Conservation (phyloP, 2,888 invertebrate genomes). For the Colletes collaris region DNA sequence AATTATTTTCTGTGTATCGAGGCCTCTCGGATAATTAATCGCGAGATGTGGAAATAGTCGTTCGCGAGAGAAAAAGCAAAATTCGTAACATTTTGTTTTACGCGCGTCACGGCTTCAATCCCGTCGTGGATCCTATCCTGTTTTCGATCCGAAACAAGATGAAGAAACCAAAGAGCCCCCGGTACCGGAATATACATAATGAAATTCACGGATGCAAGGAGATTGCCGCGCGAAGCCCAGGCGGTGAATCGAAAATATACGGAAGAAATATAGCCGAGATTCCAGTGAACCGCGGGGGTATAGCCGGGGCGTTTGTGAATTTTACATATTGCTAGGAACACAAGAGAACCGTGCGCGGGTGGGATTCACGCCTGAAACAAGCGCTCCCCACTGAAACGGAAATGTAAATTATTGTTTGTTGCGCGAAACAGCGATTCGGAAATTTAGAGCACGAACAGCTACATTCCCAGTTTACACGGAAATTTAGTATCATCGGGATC, state of each 20-base stretch:
- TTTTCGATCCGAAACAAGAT: slow-evolving; percentile 36
- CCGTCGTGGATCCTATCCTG: slow-evolving; percentile 12
- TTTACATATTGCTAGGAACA: slow-evolving; percentile 45
- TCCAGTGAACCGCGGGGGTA: slow-evolving; percentile 25
- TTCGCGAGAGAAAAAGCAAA: too few relatives aligned
- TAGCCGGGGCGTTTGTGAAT: slow-evolving; percentile 39
- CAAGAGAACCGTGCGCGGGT: not conserved
- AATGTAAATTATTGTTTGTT: slow-evolving; percentile 35
- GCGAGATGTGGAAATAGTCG: too few relatives aligned
- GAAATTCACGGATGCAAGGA: slow-evolving; percentile 52
- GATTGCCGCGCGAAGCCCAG: slow-evolving; percentile 52
- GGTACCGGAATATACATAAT: slow-evolving; percentile 48
- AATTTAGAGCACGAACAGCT: too few relatives aligned
- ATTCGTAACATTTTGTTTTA: too few relatives aligned
- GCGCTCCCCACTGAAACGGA: slow-evolving; percentile 18
- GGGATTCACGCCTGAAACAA: slow-evolving; percentile 15
- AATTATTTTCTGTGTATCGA: too few relatives aligned
- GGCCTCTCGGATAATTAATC: too few relatives aligned
- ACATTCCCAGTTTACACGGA: too few relatives aligned
- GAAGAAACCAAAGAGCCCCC: slow-evolving; percentile 27
- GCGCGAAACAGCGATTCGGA: not conserved
- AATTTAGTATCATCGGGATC: too few relatives aligned
- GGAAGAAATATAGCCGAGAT: slow-evolving; percentile 56
- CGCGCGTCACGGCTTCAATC: slow-evolving; percentile 10
- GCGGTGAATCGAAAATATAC: slow-evolving; percentile 61